phyloP scores from a whole-genome alignment of 2,888 invertebrate species.

The Scrobipalpa costella region DNA sequence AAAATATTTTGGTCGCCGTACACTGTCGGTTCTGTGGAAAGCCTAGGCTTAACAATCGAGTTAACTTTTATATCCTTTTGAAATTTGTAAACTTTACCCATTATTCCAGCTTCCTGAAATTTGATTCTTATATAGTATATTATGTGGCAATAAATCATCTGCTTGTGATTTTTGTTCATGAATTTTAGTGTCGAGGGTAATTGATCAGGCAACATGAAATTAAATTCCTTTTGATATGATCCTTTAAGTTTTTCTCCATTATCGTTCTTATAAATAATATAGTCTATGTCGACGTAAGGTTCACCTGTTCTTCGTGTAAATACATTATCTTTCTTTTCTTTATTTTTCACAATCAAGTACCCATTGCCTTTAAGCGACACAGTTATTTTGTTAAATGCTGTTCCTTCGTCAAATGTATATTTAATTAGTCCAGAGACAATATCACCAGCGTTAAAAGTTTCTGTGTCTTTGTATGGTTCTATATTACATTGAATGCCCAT shows the following conservation, averaged over 20 bases:
- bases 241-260: slow-evolving; percentile 27
- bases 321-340: slow-evolving; percentile 25
- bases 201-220: slow-evolving; percentile 32
- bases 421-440: slow-evolving; percentile 31
- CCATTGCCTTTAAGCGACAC: slow-evolving; percentile 35
- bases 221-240: slow-evolving; percentile 33
- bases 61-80: slow-evolving; percentile 27
- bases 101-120: slow-evolving; percentile 29
- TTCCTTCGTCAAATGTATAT: slow-evolving; percentile 31
- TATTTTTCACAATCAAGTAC: slow-evolving; percentile 28
- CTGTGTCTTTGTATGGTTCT: slow-evolving; percentile 28
- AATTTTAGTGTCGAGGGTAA: slow-evolving; percentile 31
- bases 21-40: slow-evolving; percentile 29
- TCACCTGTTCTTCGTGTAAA: slow-evolving; percentile 27
- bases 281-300: slow-evolving; percentile 29
- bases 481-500: slow-evolving; percentile 36
- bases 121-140: slow-evolving; percentile 31
- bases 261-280: slow-evolving; percentile 30
- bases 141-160: slow-evolving; percentile 30
- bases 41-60: slow-evolving; percentile 26
- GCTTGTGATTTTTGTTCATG: slow-evolving; percentile 21
- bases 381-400: slow-evolving; percentile 29
- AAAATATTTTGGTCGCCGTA: slow-evolving; percentile 33
- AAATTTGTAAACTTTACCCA: slow-evolving; percentile 27
- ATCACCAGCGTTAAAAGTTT: slow-evolving; percentile 29